Evolutionary conservation across 2,888 invertebrate genomes (phyloP), one percentile per base, ranked within the genome.

Genomic region (Enoplolaimus lenunculus): DNA sequence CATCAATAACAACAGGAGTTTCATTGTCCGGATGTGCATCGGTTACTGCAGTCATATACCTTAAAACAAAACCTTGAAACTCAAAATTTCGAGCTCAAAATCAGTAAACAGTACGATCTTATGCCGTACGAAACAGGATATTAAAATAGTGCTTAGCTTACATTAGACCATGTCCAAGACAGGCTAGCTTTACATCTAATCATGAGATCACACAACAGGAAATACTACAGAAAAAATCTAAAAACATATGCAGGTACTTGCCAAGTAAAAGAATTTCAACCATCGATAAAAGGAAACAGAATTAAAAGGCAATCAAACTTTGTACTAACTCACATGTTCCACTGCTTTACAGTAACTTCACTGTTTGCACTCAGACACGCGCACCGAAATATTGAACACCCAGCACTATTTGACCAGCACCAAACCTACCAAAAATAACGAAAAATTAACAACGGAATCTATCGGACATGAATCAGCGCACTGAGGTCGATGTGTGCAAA

Each of bases 401-500:
- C 74, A 34, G 70, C 68, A 21, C 62, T 34, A 28, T 35, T 34
- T n/a, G 70, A 68, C 73, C 73, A 74, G n/a, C 71, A 64, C 74
- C 74, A 74, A 13, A 74, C 60, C 73, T 73, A 35, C 21, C n/a
- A 70, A 70, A 30, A 3, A 33, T 7, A n/a, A 66, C 67, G 3
- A 13, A 45, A 7, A 13, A 45, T 13, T 45, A 45, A 45, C 45
- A 45, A 45, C 45, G 35, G 35, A 3, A 64, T n/a, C 30, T 64
- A 28, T 7, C n/a, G 64, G 26, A 13, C n/a, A 7, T n/a, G 7
- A 16, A 16, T 13, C 7, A 30, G 7, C n/a, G n/a, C 7, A 28
- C 34, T 7, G 67, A 30, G 21, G 33, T 16, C 30, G n/a, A n/a
- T n/a, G n/a, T n/a, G n/a, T n/a, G n/a, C n/a, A n/a, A n/a, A n/a